These are phyloP conservation scores for Haplochromis burtoni DNA, from an alignment of 2,113 vertebrate genomes.

Conservation along the genomic window DNA sequence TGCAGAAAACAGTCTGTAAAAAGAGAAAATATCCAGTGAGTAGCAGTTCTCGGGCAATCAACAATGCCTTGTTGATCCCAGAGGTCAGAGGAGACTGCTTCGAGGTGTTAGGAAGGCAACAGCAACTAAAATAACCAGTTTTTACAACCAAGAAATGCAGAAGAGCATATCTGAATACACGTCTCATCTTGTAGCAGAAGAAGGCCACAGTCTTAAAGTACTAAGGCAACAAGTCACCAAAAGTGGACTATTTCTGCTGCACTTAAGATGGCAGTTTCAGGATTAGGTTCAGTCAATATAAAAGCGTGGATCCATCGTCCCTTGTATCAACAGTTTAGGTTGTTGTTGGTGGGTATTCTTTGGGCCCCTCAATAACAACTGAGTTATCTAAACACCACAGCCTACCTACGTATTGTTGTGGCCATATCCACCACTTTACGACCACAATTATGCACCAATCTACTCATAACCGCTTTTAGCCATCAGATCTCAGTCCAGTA, in stretches of 20 bases:
- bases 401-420: neutral
- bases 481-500: neutral
- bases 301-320: neutral
- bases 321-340: neutral
- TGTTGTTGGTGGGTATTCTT: fast-evolving
- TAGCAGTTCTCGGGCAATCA: neutral
- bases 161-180: neutral
- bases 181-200: neutral
- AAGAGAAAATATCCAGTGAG: neutral
- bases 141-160: neutral
- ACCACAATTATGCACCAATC: neutral
- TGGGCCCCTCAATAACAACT: neutral
- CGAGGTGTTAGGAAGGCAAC: neutral
- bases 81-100: neutral
- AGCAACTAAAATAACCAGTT: neutral
- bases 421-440: fast-evolving
- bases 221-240: neutral
- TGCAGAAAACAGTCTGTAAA: neutral
- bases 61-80: neutral
- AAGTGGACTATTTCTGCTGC: neutral
- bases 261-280: neutral
- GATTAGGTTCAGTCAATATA: neutral
- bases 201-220: fast-evolving
- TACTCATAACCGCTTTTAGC: fast-evolving
- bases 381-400: neutral